These are phyloP conservation scores for Montipora capricornis DNA, from an alignment of 64 coral and sea anemone species.

Conservation along the genomic window DNA sequence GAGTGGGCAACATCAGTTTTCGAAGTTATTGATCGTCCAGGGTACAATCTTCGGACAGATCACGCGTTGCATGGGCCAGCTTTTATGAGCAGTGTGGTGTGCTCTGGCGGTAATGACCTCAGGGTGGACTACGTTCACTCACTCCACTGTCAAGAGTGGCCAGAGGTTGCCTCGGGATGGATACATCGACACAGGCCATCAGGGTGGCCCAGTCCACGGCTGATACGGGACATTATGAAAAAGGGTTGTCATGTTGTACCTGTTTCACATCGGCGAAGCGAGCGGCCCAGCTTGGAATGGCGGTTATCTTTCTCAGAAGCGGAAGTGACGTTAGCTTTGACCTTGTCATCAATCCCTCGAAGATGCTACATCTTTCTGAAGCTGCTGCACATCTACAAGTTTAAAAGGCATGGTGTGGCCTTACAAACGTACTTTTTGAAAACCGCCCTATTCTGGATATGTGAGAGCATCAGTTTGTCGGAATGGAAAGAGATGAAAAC, in stretches of 20 bases:
- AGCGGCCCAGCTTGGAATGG: not conserved
- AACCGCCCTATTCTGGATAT: slow-evolving; percentile 25
- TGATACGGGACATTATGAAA: slow-evolving; percentile 21
- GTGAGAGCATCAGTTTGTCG: slow-evolving; percentile 28
- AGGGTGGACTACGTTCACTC: slow-evolving; percentile 25
- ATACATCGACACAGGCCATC: slow-evolving; percentile 17
- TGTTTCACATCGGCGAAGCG: slow-evolving; percentile 14
- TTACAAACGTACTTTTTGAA: slow-evolving; percentile 10
- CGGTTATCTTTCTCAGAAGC: slow-evolving; percentile 19
- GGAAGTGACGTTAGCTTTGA: not conserved
- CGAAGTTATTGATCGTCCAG: slow-evolving; percentile 8
- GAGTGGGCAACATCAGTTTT: not conserved
- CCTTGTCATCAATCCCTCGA: not conserved
- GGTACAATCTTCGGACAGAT: slow-evolving; percentile 12
- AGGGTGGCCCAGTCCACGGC: slow-evolving; percentile 13
- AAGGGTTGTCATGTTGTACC: slow-evolving; percentile 14
- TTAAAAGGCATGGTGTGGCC: slow-evolving; percentile 13
- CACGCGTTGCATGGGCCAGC: slow-evolving; percentile 9
- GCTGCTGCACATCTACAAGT: slow-evolving; percentile 19
- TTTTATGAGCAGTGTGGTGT: not conserved
- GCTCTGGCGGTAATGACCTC: slow-evolving; percentile 3
- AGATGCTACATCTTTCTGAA: not conserved
- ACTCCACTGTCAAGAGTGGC: slow-evolving; percentile 30
- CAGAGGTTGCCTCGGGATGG: slow-evolving; percentile 20
- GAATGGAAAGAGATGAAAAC: slow-evolving; percentile 28